These are phyloP conservation scores for Myanophis thanlyinensis DNA, from an alignment of 2,113 vertebrate genomes.

Conservation along the genomic window DNA sequence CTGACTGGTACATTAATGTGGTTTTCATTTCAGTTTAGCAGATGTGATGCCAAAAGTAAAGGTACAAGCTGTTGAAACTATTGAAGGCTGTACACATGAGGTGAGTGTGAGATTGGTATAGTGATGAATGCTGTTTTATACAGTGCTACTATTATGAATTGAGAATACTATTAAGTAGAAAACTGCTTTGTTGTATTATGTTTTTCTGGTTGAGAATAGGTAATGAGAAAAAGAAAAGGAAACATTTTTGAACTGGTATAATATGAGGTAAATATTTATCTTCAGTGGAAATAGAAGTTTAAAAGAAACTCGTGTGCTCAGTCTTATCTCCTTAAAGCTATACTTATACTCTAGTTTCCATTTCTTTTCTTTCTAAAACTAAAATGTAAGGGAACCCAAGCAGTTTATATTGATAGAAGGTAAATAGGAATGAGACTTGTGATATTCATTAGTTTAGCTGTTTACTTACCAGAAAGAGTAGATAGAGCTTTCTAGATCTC, in stretches of 20 bases:
- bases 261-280: neutral
- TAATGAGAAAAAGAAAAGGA: neutral
- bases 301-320: neutral
- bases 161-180: neutral
- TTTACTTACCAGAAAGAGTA: neutral
- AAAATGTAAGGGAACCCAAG: neutral
- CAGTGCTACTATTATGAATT: neutral
- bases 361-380: neutral
- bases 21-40: constrained; percentile 74
- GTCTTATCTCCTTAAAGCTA: neutral
- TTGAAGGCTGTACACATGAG: constrained; percentile 96
- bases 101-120: constrained; percentile 60
- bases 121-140: fast-evolving
- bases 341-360: neutral
- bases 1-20: neutral
- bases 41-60: constrained; percentile 96
- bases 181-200: neutral
- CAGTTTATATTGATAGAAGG: neutral
- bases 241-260: neutral
- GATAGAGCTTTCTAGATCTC: neutral
- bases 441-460: neutral
- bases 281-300: neutral
- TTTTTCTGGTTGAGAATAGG: neutral
- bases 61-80: constrained; percentile 89
- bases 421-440: neutral